phyloP scores from a whole-genome alignment of 2,888 invertebrate genomes.

The Anarsia innoxiella region DNA sequence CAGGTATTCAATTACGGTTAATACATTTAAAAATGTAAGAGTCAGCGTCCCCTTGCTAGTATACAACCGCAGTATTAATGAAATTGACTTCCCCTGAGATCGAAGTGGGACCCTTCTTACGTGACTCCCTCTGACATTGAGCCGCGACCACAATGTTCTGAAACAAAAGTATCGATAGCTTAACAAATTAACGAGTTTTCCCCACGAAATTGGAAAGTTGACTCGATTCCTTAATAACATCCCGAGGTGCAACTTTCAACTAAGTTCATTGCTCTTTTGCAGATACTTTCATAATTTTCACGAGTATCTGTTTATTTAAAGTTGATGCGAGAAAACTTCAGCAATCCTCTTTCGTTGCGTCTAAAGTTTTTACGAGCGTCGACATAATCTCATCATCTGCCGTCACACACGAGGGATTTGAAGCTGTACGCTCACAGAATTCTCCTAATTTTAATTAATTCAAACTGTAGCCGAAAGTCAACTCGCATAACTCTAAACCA shows the following conservation, averaged over 20 bases:
- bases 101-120: slow-evolving; percentile 32
- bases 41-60: slow-evolving; percentile 32
- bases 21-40: slow-evolving; percentile 63
- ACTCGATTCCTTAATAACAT: slow-evolving; percentile 27
- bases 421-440: slow-evolving; percentile 35
- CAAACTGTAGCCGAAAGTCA: slow-evolving; percentile 36
- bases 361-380: slow-evolving; percentile 45
- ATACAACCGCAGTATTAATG: slow-evolving; percentile 64
- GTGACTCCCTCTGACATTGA: slow-evolving; percentile 20
- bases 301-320: slow-evolving; percentile 6
- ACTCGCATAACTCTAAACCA: slow-evolving; percentile 37
- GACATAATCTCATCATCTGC: slow-evolving; percentile 38
- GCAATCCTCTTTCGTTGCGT: slow-evolving; percentile 23
- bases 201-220: slow-evolving; percentile 24
- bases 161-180: slow-evolving; percentile 40
- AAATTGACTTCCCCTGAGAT: slow-evolving; percentile 66
- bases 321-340: slow-evolving; percentile 9
- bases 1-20: slow-evolving; percentile 62
- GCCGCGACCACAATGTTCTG: slow-evolving; percentile 31
- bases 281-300: slow-evolving; percentile 6
- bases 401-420: slow-evolving; percentile 32
- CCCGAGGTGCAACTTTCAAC: slow-evolving; percentile 11
- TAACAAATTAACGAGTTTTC: slow-evolving; percentile 36
- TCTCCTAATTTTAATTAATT: slow-evolving; percentile 64
- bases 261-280: slow-evolving; percentile 1